phyloP scores from a whole-genome alignment of 1,140 invertebrate species.

The Venturia canescens region DNA sequence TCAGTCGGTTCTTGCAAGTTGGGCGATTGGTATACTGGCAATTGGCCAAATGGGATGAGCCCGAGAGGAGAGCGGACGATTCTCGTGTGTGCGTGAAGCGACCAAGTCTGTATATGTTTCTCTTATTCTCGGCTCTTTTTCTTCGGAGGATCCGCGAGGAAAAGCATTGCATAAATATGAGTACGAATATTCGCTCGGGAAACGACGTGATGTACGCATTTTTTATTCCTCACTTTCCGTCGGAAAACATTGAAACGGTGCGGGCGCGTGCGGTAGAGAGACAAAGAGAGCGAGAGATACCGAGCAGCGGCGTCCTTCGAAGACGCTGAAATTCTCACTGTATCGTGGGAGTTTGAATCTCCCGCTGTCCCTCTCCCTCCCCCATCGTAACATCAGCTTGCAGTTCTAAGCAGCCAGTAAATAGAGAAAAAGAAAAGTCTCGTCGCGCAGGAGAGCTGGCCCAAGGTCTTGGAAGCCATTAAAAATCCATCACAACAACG shows the following conservation, averaged over 20 bases:
- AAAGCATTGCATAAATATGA: background rate
- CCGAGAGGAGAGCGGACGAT: constrained; percentile 23
- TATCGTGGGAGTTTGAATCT: constrained; percentile 24
- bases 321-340: constrained; percentile 6
- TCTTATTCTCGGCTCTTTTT: background rate
- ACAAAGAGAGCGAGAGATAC: background rate
- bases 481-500: constrained; percentile 52
- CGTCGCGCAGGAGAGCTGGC: background rate
- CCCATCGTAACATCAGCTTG: background rate
- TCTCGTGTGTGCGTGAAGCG: background rate
- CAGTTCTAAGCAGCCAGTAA: background rate
- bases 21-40: constrained; percentile 60
- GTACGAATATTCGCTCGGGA: constrained; percentile 3
- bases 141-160: background rate
- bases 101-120: background rate
- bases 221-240: background rate
- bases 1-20: constrained; percentile 59
- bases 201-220: background rate
- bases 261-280: background rate
- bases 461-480: constrained; percentile 49
- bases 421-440: constrained; percentile 36
- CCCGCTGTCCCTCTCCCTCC: background rate
- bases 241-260: background rate
- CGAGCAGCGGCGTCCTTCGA: constrained; percentile 11
- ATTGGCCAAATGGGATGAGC: constrained; percentile 64